Conservation (phyloP, 1,140 invertebrate genomes). For the Zaprionus capensis region DNA sequence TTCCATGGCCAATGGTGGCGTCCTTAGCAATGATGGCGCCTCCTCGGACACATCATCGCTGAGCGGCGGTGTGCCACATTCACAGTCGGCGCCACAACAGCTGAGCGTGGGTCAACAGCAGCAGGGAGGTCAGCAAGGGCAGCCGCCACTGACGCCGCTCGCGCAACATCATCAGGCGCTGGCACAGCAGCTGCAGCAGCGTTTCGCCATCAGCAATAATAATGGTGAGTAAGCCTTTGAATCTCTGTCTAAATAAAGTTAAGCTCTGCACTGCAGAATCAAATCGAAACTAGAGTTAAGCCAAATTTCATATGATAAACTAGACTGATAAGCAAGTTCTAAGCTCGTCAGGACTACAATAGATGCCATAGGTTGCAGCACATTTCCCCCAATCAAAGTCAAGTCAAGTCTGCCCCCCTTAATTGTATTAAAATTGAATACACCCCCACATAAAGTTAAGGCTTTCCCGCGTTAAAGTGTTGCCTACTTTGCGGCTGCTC, state of each 20-base stretch:
- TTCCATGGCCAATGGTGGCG: conserved; percentile 74
- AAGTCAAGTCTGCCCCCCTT: too few relatives aligned
- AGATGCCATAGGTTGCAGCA: too few relatives aligned
- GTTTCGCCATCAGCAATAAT: conserved; percentile 84
- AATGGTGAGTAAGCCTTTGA: conserved; percentile 70
- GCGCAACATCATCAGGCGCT: conserved; percentile 84
- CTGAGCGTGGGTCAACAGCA: conserved; percentile 70
- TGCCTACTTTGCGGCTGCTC: conserved; percentile 33
- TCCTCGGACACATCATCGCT: conserved; percentile 84
- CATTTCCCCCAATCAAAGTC: too few relatives aligned
- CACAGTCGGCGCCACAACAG: conserved; percentile 80
- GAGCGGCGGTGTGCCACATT: conserved; percentile 77
- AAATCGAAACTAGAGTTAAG: too few relatives aligned
- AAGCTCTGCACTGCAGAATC: too few relatives aligned
- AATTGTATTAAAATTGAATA: not conserved
- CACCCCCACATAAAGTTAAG: not conserved
- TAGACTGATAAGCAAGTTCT: too few relatives aligned
- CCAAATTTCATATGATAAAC: too few relatives aligned
- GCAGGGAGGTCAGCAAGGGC: conserved; percentile 51
- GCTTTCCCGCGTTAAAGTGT: not conserved
- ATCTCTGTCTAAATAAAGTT: too few relatives aligned
- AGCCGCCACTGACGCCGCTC: conserved; percentile 73
- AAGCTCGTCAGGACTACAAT: too few relatives aligned
- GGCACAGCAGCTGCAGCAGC: conserved; percentile 83
- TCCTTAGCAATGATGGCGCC: conserved; percentile 49